phyloP scores from a whole-genome alignment of 1,140 invertebrate species.

The Phocides pigmalion region DNA sequence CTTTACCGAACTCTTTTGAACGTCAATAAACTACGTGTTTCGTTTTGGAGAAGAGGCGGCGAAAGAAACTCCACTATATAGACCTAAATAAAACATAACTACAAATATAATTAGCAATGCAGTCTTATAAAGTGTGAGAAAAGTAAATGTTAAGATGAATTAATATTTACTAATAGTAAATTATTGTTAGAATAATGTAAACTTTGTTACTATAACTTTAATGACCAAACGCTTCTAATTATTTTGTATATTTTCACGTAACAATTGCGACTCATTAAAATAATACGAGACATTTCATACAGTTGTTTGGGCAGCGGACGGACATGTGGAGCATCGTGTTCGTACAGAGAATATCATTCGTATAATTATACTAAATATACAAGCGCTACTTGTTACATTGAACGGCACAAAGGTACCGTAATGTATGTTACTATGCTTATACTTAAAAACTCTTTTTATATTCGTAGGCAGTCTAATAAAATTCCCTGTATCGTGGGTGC shows the following conservation, averaged over 20 bases:
- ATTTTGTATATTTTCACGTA: neutral
- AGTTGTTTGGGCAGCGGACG: neutral
- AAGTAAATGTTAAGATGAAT: neutral
- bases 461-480: too few relatives aligned
- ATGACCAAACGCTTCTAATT: neutral
- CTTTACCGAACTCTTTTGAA: too few relatives aligned
- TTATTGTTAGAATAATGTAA: neutral
- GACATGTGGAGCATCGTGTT: neutral
- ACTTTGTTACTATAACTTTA: neutral
- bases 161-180: neutral
- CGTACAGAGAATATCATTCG: neutral
- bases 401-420: neutral
- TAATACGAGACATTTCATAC: conserved; percentile 2
- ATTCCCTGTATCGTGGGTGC: too few relatives aligned
- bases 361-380: conserved; percentile 7
- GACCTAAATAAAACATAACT: too few relatives aligned
- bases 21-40: too few relatives aligned
- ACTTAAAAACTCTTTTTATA: too few relatives aligned
- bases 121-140: too few relatives aligned
- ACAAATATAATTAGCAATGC: too few relatives aligned
- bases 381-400: neutral
- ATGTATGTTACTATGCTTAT: neutral
- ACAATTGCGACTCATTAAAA: conserved; percentile 4
- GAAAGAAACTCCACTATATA: too few relatives aligned
- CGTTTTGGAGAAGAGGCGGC: too few relatives aligned